Conservation (phyloP, 2,113 vertebrate genomes). For the Rhinolophus ferrumequinum region DNA sequence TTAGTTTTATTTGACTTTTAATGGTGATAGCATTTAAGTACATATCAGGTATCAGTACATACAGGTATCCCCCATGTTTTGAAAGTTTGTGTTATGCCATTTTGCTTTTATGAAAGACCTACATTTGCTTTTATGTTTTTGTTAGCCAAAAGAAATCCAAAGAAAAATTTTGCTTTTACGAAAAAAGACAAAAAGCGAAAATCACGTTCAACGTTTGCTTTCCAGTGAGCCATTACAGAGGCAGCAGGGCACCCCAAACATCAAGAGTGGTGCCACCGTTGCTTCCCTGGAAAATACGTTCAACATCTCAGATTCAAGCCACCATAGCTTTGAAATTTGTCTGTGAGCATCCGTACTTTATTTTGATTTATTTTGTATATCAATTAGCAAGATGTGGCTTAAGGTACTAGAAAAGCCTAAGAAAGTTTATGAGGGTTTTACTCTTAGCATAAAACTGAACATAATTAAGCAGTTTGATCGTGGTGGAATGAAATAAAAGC, state of each 20-base stretch:
- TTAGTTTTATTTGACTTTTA: conserved; percentile 50
- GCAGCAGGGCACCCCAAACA: background rate
- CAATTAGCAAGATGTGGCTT: background rate
- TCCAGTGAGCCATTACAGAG: background rate
- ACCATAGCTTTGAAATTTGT: background rate
- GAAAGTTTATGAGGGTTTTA: background rate
- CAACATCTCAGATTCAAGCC: background rate
- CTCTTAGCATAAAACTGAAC: background rate
- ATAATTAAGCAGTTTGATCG: background rate
- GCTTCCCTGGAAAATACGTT: no score
- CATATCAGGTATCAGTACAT: background rate
- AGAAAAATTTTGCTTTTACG: background rate
- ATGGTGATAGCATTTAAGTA: background rate
- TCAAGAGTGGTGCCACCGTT: no score
- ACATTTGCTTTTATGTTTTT: background rate
- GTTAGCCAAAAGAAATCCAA: background rate
- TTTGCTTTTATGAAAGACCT: background rate
- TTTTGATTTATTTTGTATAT: background rate
- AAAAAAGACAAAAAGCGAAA: background rate
- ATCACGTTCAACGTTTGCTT: background rate
- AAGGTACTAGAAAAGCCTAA: background rate
- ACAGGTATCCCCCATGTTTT: background rate
- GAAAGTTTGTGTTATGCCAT: background rate
- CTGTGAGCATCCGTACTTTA: background rate
- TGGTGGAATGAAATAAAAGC: background rate